A percentile compares a stretch with the other conserved stretches of the same genome.
These are phyloP conservation scores for Amblyopsis hoosieri DNA, from an alignment of 2,797 vertebrate genomes.

Conservation along the genomic window DNA sequence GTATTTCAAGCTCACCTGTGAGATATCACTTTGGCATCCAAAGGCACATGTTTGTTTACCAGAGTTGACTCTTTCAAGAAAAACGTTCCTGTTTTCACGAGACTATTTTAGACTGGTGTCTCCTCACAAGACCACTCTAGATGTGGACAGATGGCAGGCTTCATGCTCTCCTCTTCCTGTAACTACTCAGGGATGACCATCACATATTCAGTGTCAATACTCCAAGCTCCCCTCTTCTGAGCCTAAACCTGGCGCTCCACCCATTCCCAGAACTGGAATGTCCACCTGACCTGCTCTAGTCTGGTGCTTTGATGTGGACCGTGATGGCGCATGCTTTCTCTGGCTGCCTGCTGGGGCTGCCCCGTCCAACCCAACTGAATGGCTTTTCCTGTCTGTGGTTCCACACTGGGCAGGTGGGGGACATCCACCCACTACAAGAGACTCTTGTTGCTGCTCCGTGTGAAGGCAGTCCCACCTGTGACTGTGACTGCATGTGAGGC, in stretches of 20 bases:
- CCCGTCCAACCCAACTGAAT: slow-evolving; percentile 49
- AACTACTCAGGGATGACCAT: slow-evolving; percentile 50
- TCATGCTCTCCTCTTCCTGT: slow-evolving; percentile 41
- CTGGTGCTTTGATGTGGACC: slow-evolving; percentile 52
- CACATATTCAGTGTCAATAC: slow-evolving; percentile 31
- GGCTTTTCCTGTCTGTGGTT: slow-evolving; percentile 61
- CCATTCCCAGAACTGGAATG: slow-evolving; percentile 21
- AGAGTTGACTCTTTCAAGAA: slow-evolving; percentile 12
- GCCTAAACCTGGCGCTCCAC: slow-evolving; percentile 31
- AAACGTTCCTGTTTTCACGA: slow-evolving; percentile 16
- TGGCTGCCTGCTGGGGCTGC: slow-evolving; percentile 45
- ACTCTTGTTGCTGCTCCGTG: slow-evolving; percentile 54
- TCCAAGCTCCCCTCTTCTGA: slow-evolving; percentile 45
- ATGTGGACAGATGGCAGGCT: slow-evolving; percentile 55
- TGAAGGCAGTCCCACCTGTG: slow-evolving; percentile 77
- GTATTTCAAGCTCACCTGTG: slow-evolving; percentile 58
- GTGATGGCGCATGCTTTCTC: slow-evolving; percentile 46
- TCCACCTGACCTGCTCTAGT: slow-evolving; percentile 50
- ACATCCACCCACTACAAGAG: slow-evolving; percentile 60
- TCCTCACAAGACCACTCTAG: slow-evolving; percentile 28
- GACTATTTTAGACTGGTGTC: slow-evolving; percentile 15
- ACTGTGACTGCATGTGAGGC: slow-evolving; percentile 30
- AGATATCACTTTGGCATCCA: slow-evolving; percentile 49
- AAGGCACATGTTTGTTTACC: slow-evolving; percentile 30
- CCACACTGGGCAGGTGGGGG: slow-evolving; percentile 37